Conservation (phyloP, 2,888 invertebrate genomes). For the Erebia epiphron region DNA sequence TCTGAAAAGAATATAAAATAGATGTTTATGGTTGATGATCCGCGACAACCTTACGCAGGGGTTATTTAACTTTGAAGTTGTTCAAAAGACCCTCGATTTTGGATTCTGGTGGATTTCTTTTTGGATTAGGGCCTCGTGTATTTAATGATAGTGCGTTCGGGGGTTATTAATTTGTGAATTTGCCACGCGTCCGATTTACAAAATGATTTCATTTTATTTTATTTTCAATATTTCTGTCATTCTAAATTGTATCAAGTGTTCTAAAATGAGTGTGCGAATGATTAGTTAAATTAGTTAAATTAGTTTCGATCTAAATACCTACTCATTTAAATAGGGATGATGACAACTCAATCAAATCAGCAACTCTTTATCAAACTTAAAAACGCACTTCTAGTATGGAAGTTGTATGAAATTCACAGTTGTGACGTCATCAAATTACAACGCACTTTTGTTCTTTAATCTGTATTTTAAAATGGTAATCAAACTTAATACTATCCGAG, state of each 20-base stretch:
- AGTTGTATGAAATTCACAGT: no score
- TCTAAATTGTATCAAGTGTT: background rate
- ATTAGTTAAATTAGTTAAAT: no score
- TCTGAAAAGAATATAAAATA: slow-evolving; percentile 51
- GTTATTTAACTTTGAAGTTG: slow-evolving; percentile 82
- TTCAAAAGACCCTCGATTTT: slow-evolving; percentile 79
- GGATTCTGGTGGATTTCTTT: slow-evolving; percentile 81
- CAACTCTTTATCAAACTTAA: no score
- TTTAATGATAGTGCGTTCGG: slow-evolving; percentile 78
- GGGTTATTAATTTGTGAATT: slow-evolving; percentile 67
- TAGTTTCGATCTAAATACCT: no score
- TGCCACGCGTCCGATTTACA: slow-evolving; percentile 65
- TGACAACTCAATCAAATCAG: no score
- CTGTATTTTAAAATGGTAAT: no score
- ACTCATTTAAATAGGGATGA: no score
- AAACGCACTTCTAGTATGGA: no score
- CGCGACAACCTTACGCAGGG: slow-evolving; percentile 56
- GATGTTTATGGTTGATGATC: slow-evolving; percentile 37
- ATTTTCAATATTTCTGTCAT: background rate
- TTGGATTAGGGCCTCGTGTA: slow-evolving; percentile 81
- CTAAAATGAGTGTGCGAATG: no score
- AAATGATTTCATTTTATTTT: slow-evolving; percentile 41
- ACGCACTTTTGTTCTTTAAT: no score
- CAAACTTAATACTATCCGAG: no score
- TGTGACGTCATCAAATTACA: no score